Evolutionary conservation across 2,113 vertebrate species (phyloP).

Genomic region (Castor canadensis): DNA sequence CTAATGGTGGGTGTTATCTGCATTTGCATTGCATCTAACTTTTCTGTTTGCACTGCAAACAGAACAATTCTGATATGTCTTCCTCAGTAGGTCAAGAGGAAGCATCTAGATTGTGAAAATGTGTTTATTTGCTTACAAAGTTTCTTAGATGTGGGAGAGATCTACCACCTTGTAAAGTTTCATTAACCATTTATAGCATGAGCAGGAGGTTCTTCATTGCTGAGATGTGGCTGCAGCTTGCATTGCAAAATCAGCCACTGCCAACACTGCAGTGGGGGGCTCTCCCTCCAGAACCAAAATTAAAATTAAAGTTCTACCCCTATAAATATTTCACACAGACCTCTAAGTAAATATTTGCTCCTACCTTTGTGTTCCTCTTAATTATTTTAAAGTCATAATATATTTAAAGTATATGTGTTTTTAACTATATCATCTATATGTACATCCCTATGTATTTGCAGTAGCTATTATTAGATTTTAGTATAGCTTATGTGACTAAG

Average conservation of each 20-base stretch:
- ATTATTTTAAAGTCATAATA: neutral
- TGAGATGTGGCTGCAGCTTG: accelerated
- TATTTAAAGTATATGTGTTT: neutral
- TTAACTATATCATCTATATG: no score
- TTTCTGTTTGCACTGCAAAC: neutral
- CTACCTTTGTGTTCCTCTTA: neutral
- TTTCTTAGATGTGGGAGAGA: neutral
- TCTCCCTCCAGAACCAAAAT: neutral
- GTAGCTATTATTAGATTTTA: neutral
- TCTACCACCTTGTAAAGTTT: accelerated
- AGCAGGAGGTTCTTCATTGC: neutral
- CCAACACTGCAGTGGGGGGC: neutral
- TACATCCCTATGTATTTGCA: neutral
- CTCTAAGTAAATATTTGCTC: neutral
- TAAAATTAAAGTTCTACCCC: neutral
- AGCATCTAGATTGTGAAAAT: neutral
- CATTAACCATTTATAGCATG: neutral
- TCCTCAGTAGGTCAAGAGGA: neutral
- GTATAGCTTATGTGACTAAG: neutral
- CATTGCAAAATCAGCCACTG: neutral
- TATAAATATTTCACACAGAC: neutral
- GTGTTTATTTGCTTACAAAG: neutral
- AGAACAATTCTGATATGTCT: neutral
- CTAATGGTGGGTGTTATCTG: neutral
- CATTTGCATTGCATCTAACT: neutral